These are phyloP conservation scores for Panulirus ornatus DNA, from an alignment of 1,140 invertebrate species.

Conservation along the genomic window DNA sequence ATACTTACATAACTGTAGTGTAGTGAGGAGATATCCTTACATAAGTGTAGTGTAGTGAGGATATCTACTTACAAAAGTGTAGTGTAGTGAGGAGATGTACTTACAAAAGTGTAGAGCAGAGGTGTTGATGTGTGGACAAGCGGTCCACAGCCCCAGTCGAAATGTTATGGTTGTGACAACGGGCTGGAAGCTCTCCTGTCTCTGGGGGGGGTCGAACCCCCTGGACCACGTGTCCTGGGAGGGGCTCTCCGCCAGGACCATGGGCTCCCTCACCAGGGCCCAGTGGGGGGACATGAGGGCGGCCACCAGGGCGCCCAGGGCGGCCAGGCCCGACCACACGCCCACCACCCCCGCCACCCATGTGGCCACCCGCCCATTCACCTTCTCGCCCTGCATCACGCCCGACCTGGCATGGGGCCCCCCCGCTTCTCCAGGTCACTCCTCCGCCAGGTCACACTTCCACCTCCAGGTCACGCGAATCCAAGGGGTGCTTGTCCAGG, in stretches of 20 bases:
- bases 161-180: slow-evolving; percentile 65
- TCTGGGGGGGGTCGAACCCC: slow-evolving; percentile 1
- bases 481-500: no score
- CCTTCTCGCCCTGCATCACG: slow-evolving; percentile 59
- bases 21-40: no score
- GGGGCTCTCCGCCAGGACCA: slow-evolving; percentile 47
- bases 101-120: slow-evolving; percentile 40
- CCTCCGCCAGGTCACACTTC: not conserved
- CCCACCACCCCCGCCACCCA: slow-evolving; percentile 68
- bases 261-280: slow-evolving; percentile 67
- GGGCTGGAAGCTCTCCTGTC: not conserved
- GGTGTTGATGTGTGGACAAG: slow-evolving; percentile 68
- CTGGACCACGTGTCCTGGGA: not conserved
- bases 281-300: slow-evolving; percentile 66
- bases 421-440: not conserved
- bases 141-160: slow-evolving; percentile 62
- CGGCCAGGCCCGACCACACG: slow-evolving; percentile 66
- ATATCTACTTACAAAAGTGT: no score
- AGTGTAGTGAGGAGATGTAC: no score
- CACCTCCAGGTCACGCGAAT: not conserved
- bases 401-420: not conserved
- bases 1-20: no score
- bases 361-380: slow-evolving; percentile 47
- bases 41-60: no score
- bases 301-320: slow-evolving; percentile 60